Evolutionary conservation across 2,113 vertebrate species (phyloP), one percentile per base, ranked within the genome.

Genomic region (Bubo bubo): DNA sequence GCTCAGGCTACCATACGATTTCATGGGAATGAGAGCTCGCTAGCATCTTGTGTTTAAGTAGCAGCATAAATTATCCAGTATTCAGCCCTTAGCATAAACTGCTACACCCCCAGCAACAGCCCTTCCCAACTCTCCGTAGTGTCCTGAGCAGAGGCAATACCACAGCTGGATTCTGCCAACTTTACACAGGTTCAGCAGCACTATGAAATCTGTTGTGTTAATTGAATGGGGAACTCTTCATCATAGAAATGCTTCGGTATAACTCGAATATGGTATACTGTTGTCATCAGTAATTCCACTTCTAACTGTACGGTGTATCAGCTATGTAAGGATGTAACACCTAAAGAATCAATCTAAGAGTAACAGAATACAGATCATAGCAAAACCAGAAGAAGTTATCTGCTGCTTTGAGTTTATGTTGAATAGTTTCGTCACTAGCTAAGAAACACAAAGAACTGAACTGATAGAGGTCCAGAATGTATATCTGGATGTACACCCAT

Each of bases 21-120:
- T 95, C 45, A n/a, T 45, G 79, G 88, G 19, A 92, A 86, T 35
- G 60, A 76, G 55, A 76, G 43, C 37, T 92, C 58, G 26, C 24
- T 79, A 56, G 20, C 8, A 12, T 73, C 53, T 60, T 82, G 16
- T 12, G 76, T 88, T 88, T 47, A 70, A 62, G 34, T 22, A 92
- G 30, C 8, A 19, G 8, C 35, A 73, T 55, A 83, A 93, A 83
- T 88, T 86, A 58, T 35, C 58, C 63, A 58, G 45, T 56, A 50
- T 90, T 88, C 45, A 86, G 21, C 19, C 30, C 12, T 83, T 45
- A 56, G 58, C 24, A 60, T 10, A 43, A 75, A 15, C 20, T 37
- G 10, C 18, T 63, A 22, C 26, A 47, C 12, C 23, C 23, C 75
- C 58, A 58, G 35, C 27, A 60, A 10, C 27, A 73, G 27, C 39